These are phyloP conservation scores for Archaeoteleia sp. DNA, from an alignment of 2,888 invertebrate species.

Conservation along the genomic window DNA sequence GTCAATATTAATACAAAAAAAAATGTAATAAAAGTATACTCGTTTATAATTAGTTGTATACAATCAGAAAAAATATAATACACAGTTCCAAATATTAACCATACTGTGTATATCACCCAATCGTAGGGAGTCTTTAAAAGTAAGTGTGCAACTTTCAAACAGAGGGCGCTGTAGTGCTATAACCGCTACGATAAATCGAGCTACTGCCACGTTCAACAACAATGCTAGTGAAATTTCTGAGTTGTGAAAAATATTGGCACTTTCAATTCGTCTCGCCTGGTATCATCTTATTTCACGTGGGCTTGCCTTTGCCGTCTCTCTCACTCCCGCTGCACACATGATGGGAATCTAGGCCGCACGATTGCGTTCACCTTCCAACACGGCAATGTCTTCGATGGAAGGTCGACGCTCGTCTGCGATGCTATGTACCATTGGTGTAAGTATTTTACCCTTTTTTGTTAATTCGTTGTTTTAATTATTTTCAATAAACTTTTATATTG, in stretches of 20 bases:
- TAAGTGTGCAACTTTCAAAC: too few species aligned
- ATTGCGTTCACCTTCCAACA: slow-evolving; percentile 69
- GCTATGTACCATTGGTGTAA: too few species aligned
- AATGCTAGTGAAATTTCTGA: slow-evolving; percentile 2
- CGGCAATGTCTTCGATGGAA: slow-evolving; percentile 69
- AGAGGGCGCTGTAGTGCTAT: too few species aligned
- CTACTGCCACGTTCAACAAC: not conserved
- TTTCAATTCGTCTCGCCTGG: slow-evolving; percentile 42
- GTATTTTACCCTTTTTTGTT: slow-evolving; percentile 34
- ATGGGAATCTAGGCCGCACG: slow-evolving; percentile 70
- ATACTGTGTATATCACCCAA: too few species aligned
- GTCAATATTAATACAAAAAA: too few species aligned
- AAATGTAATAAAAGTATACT: too few species aligned
- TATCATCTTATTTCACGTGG: slow-evolving; percentile 49
- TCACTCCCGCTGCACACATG: slow-evolving; percentile 34
- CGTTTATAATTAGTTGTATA: too few species aligned
- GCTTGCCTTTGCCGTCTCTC: slow-evolving; percentile 37
- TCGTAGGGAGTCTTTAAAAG: too few species aligned
- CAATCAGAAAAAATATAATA: too few species aligned
- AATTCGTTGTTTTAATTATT: slow-evolving; percentile 24
- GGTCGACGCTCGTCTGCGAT: slow-evolving; percentile 66
- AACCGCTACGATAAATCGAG: too few species aligned
- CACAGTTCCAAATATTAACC: too few species aligned
- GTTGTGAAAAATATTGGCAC: slow-evolving; percentile 28
- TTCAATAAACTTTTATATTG: slow-evolving; percentile 5